A percentile compares a stretch with the other conserved stretches of the same genome.
These are phyloP conservation scores for Melanogrammus aeglefinus DNA, from an alignment of 2,797 vertebrate genomes.

Conservation along the genomic window DNA sequence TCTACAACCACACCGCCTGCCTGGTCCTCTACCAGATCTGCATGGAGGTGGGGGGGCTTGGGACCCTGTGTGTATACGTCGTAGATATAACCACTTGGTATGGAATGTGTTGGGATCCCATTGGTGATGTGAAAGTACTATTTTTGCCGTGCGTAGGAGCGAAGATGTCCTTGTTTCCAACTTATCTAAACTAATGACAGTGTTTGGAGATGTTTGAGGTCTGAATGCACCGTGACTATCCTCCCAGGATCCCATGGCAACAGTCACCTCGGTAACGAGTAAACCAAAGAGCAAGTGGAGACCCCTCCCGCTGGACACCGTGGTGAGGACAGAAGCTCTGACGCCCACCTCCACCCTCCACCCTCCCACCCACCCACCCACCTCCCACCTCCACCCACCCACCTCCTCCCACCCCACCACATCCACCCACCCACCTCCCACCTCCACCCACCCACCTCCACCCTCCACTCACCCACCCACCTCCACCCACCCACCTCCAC, in stretches of 20 bases:
- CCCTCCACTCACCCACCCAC: too few species aligned
- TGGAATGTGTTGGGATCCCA: background rate
- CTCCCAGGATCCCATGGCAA: slow-evolving; percentile 87
- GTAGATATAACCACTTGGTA: background rate
- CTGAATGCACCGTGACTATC: slow-evolving; percentile 39
- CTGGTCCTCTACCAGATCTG: slow-evolving; percentile 97
- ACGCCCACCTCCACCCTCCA: background rate
- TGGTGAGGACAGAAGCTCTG: slow-evolving; percentile 77
- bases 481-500: too few species aligned
- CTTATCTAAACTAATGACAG: slow-evolving; percentile 31
- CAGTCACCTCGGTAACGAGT: slow-evolving; percentile 86
- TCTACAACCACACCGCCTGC: slow-evolving; percentile 94
- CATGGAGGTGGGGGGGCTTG: slow-evolving; percentile 98
- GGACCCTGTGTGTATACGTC: too few species aligned
- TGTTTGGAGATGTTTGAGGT: slow-evolving; percentile 18
- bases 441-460: too few species aligned
- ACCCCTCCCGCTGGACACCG: slow-evolving; percentile 92
- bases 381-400: too few species aligned
- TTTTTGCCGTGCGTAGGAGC: background rate
- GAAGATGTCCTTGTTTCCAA: slow-evolving; percentile 1
- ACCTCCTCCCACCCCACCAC: too few species aligned
- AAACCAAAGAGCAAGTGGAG: slow-evolving; percentile 99
- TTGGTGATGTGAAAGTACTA: background rate
- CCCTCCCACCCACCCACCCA: too few species aligned
- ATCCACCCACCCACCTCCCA: too few species aligned